phyloP scores from a whole-genome alignment of 2,797 vertebrate genomes.

The Ciconia nigra region DNA sequence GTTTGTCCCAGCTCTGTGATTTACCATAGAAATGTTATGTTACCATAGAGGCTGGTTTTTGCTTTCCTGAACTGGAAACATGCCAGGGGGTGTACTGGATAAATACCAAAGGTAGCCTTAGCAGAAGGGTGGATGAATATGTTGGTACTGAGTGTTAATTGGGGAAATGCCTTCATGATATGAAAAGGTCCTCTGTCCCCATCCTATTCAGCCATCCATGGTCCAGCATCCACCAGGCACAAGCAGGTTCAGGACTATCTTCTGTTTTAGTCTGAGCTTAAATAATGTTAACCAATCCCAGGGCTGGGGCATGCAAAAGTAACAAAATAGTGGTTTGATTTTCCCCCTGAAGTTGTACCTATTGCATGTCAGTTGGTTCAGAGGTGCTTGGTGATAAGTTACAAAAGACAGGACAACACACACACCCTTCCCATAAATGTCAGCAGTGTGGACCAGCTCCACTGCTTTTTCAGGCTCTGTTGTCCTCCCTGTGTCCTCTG shows the following conservation, averaged over 20 bases:
- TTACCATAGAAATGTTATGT: background rate
- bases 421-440: background rate
- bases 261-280: background rate
- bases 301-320: background rate
- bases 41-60: background rate
- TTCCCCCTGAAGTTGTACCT: background rate
- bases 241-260: background rate
- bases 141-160: background rate
- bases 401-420: background rate
- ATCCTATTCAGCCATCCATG: background rate
- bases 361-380: accelerated
- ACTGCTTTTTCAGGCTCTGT: background rate
- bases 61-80: background rate
- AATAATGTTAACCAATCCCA: background rate
- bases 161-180: background rate
- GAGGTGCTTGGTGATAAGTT: background rate
- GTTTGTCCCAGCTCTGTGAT: background rate
- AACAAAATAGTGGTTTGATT: background rate
- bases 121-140: background rate
- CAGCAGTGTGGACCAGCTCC: background rate
- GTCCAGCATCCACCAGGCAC: background rate
- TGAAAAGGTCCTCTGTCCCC: background rate
- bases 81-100: background rate
- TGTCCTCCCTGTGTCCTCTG: background rate
- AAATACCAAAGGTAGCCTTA: background rate